Percentiles rank a stretch among this genome's conserved stretches.
phyloP scores from a whole-genome alignment of 1,140 invertebrate genomes.

The Paralvinella palmiformis region DNA sequence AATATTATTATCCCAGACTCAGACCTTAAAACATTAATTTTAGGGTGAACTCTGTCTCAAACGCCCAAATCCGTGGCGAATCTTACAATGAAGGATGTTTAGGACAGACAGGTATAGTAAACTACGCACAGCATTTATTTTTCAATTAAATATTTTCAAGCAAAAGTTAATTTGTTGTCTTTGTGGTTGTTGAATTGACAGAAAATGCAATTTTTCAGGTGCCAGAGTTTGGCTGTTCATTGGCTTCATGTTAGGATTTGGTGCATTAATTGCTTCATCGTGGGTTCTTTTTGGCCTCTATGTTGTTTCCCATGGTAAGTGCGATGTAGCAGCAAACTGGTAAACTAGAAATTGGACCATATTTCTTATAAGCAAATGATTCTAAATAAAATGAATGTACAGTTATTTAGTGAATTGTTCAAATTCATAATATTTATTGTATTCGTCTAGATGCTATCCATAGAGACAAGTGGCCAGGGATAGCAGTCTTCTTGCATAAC shows the following conservation, averaged over 20 bases:
- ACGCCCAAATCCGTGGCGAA: conserved; percentile 85
- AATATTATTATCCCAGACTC: too few species aligned
- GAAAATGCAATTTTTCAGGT: conserved; percentile 51
- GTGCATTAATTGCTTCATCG: conserved; percentile 85
- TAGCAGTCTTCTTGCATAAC: conserved; percentile 91
- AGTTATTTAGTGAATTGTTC: not conserved
- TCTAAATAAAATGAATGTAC: not conserved
- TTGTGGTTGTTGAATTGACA: conserved; percentile 2
- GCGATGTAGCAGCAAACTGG: not conserved
- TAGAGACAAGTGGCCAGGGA: conserved; percentile 67
- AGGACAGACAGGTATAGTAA: conserved; percentile 62
- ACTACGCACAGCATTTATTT: not conserved
- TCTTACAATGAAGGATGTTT: conserved; percentile 79
- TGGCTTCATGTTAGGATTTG: conserved; percentile 94
- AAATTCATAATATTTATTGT: not conserved
- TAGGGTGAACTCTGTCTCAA: conserved; percentile 93
- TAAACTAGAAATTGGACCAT: not conserved
- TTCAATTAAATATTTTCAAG: not conserved
- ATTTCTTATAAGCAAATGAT: not conserved
- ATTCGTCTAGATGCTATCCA: conserved; percentile 24
- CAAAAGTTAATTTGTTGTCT: not conserved
- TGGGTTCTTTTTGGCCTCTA: conserved; percentile 85
- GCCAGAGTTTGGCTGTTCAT: conserved; percentile 92
- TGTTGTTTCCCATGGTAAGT: conserved; percentile 38
- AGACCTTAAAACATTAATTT: too few species aligned